Conservation (phyloP, 2,797 vertebrate genomes). For the Oceanodroma leucorhoa region DNA sequence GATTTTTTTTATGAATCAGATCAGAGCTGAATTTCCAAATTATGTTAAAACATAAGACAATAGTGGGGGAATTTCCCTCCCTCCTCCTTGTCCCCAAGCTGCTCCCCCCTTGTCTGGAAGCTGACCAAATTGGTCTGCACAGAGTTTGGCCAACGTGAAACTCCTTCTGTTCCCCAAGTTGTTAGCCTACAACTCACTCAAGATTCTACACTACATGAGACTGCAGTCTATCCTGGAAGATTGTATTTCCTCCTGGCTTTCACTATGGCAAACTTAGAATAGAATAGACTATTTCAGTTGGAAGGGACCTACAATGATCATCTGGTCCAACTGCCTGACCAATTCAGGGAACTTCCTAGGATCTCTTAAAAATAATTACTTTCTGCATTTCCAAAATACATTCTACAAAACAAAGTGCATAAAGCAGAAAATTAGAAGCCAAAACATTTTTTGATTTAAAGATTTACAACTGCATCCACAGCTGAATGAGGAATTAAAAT, state of each 20-base stretch:
- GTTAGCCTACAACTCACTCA: not conserved
- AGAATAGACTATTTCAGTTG: not conserved
- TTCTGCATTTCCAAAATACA: not conserved
- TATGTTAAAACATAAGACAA: not conserved
- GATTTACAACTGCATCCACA: not conserved
- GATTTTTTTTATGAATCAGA: not conserved
- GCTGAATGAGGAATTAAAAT: not conserved
- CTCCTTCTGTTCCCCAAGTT: not conserved
- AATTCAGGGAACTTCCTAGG: not conserved
- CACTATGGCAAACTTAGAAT: not conserved
- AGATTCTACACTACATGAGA: rapidly evolving
- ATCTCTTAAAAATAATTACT: not conserved
- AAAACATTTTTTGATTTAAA: not conserved
- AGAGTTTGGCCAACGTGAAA: not conserved
- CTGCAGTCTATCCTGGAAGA: not conserved
- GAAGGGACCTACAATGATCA: not conserved
- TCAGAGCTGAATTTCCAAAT: not conserved
- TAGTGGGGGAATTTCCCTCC: not conserved
- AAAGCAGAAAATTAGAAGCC: not conserved
- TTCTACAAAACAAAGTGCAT: not conserved
- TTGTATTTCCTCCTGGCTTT: not conserved
- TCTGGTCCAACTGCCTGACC: not conserved
- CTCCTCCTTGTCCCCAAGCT: not conserved
- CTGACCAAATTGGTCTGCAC: not conserved
- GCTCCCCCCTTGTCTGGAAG: not conserved